Evolutionary conservation across 2,113 vertebrate genomes (phyloP).

Genomic region (Anseranas semipalmata): DNA sequence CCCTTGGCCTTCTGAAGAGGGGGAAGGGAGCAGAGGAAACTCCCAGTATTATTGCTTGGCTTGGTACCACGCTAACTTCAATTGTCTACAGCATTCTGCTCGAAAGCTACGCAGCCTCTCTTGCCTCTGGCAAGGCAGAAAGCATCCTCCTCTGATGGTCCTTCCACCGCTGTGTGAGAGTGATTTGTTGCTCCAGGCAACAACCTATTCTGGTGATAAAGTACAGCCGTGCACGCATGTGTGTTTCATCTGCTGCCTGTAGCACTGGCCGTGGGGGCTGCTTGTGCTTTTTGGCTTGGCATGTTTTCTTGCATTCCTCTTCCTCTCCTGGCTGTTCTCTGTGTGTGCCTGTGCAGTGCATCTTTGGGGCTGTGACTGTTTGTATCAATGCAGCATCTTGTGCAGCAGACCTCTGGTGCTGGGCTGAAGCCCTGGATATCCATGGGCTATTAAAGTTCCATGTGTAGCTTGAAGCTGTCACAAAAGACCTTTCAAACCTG

Average conservation of each 20-base stretch:
- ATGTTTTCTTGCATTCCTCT: background rate
- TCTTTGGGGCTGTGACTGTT: background rate
- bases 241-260: background rate
- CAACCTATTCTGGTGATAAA: background rate
- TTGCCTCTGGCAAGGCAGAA: background rate
- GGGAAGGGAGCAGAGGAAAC: background rate
- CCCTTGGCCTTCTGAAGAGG: background rate
- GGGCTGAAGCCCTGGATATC: background rate
- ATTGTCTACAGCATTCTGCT: background rate
- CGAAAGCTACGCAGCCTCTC: background rate
- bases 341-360: background rate
- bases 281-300: background rate
- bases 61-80: background rate
- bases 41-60: background rate
- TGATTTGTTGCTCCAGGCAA: background rate
- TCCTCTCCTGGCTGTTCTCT: background rate
- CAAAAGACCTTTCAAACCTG: background rate
- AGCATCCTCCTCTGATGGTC: background rate
- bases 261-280: accelerated
- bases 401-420: background rate
- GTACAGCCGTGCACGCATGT: accelerated
- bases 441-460: background rate
- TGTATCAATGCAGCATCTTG: accelerated
- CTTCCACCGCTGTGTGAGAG: background rate
- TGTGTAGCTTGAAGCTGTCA: background rate